Percentiles rank a stretch among this genome's conserved stretches.
Conservation (phyloP, 2,797 vertebrate species). For the Tachyglossus aculeatus region DNA sequence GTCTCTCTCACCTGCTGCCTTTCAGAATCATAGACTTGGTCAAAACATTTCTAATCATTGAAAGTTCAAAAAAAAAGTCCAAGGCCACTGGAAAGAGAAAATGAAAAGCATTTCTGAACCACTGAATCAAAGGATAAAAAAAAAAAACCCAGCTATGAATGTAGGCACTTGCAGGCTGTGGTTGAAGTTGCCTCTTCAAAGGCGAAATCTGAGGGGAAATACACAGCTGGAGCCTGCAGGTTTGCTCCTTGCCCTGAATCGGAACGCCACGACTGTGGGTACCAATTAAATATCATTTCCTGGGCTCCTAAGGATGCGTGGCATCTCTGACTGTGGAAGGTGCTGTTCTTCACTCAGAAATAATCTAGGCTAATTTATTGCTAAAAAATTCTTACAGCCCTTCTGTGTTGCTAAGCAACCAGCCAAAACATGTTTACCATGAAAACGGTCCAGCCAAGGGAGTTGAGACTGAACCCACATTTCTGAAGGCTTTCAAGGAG, state of each 20-base stretch:
- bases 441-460: slow-evolving; percentile 27
- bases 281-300: neutral
- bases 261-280: neutral
- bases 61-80: neutral
- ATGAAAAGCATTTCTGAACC: neutral
- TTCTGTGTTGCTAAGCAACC: slow-evolving; percentile 55
- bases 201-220: neutral
- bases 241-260: neutral
- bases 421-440: slow-evolving; percentile 60
- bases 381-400: slow-evolving; percentile 46
- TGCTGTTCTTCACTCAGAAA: slow-evolving; percentile 49
- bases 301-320: slow-evolving; percentile 40
- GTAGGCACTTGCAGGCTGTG: neutral
- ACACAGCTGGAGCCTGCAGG: neutral
- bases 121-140: rapidly evolving
- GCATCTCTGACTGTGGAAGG: slow-evolving; percentile 32
- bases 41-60: neutral
- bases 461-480: neutral
- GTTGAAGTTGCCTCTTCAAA: neutral
- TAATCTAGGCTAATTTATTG: slow-evolving; percentile 40
- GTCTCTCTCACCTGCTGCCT: neutral
- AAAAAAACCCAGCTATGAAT: rapidly evolving
- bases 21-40: neutral
- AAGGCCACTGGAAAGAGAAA: neutral
- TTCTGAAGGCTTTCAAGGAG: neutral